Evolutionary conservation across 2,113 vertebrate species (phyloP).

Genomic region (Emydura subglobosa): DNA sequence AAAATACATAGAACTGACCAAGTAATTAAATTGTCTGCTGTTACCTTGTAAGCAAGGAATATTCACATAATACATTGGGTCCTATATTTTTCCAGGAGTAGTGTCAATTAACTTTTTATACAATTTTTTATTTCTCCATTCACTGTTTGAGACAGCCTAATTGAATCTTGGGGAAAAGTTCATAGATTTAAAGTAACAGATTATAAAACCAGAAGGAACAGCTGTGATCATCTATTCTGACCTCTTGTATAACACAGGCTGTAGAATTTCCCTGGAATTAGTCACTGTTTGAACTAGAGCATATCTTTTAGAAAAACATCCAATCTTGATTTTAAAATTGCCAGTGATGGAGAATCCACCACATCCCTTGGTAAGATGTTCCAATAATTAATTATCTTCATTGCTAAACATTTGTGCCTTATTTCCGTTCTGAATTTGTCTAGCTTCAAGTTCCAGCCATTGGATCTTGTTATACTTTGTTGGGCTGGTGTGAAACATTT

Average conservation of each 20-base stretch:
- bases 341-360: background rate
- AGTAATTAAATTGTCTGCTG: background rate
- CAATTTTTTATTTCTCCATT: background rate
- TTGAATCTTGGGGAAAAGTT: background rate
- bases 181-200: background rate
- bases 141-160: background rate
- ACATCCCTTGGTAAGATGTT: background rate
- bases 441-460: background rate
- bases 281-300: background rate
- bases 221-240: background rate
- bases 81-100: background rate
- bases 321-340: background rate
- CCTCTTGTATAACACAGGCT: background rate
- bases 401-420: background rate
- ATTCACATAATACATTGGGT: background rate
- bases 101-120: background rate
- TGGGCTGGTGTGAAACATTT: background rate
- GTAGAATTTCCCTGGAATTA: background rate
- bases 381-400: background rate
- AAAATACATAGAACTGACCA: background rate
- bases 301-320: background rate
- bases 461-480: background rate
- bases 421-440: background rate
- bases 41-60: background rate
- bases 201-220: background rate